Conservation (phyloP, 2,888 invertebrate genomes). For the Drosophila pegasa region DNA sequence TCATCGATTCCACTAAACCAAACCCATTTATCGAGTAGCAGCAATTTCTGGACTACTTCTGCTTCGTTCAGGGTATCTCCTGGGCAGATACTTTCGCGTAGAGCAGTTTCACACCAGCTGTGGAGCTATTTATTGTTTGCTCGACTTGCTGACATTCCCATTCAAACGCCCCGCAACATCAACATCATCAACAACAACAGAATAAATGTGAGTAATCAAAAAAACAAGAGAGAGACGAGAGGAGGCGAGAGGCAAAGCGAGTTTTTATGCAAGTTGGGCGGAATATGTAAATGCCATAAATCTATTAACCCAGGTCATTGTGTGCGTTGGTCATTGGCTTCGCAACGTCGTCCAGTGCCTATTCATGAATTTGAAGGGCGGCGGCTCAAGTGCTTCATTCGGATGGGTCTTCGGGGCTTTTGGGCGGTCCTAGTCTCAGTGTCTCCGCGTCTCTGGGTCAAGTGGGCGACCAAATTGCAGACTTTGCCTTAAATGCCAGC, state of each 20-base stretch:
- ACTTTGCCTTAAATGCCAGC: constrained; percentile 11
- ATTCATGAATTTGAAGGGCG: constrained; percentile 43
- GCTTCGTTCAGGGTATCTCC: background rate
- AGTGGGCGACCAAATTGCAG: constrained; percentile 33
- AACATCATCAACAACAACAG: constrained; percentile 24
- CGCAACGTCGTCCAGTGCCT: constrained; percentile 28
- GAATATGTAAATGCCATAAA: constrained; percentile 67
- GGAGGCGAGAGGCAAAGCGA: background rate
- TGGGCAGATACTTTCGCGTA: background rate
- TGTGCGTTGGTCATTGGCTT: constrained; percentile 50
- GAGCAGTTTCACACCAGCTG: constrained; percentile 2
- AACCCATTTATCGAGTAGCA: background rate
- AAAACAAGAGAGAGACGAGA: background rate
- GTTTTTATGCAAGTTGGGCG: constrained; percentile 13
- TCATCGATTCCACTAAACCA: background rate
- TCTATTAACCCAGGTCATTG: constrained; percentile 55
- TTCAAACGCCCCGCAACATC: constrained; percentile 52
- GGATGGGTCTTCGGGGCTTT: constrained; percentile 32
- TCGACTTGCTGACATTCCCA: constrained; percentile 68
- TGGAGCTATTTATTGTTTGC: constrained; percentile 59
- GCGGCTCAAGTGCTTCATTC: constrained; percentile 35
- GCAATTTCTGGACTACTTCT: background rate
- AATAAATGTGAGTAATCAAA: constrained; percentile 54
- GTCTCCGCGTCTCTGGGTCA: constrained; percentile 22
- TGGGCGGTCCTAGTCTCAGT: background rate